phyloP scores from a whole-genome alignment of 2,797 vertebrate species.

The Scyliorhinus canicula region DNA sequence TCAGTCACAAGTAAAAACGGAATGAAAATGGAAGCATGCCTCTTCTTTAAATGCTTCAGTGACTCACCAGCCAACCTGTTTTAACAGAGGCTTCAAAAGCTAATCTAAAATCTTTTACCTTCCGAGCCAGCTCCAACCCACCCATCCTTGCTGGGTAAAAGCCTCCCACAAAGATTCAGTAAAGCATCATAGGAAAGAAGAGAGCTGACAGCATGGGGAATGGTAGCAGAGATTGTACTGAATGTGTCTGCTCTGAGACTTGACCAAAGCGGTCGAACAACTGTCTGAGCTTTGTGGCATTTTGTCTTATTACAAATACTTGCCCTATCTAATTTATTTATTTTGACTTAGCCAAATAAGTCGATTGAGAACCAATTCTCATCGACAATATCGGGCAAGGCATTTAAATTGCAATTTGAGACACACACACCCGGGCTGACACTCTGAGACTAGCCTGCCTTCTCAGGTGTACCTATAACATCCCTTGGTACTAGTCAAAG shows the following conservation, averaged over 20 bases:
- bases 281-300: background rate
- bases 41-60: background rate
- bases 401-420: too few relatives aligned
- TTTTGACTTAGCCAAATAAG: too few relatives aligned
- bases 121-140: too few relatives aligned
- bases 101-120: too few relatives aligned
- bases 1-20: background rate
- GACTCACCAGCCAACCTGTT: background rate
- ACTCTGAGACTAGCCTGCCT: background rate
- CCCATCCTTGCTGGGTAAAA: background rate
- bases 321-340: background rate
- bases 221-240: background rate
- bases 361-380: too few relatives aligned
- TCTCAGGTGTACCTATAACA: too few relatives aligned
- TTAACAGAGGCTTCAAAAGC: background rate
- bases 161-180: background rate
- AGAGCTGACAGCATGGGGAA: background rate
- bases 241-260: background rate
- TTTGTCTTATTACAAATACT: background rate
- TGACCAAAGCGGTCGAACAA: background rate
- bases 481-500: too few relatives aligned
- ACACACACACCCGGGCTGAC: too few relatives aligned
- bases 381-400: too few relatives aligned
- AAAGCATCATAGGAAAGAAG: background rate
- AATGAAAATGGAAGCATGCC: background rate